Conservation (phyloP, 2,888 invertebrate genomes). For the Hesperia comma region DNA sequence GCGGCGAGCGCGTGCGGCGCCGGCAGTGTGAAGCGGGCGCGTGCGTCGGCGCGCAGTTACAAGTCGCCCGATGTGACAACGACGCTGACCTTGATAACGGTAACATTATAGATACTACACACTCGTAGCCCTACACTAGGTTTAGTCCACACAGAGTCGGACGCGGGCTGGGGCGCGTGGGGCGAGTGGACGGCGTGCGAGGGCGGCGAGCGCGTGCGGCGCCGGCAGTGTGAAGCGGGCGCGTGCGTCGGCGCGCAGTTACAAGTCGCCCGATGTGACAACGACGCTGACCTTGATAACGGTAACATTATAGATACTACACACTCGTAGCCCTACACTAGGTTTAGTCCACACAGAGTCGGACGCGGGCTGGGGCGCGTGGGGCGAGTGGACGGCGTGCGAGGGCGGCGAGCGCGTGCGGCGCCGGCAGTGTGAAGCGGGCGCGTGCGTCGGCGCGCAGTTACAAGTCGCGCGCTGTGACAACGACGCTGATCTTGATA, state of each 20-base stretch:
- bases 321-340: no score
- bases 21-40: slow-evolving; percentile 86
- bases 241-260: slow-evolving; percentile 88
- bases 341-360: slow-evolving; percentile 56
- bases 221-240: slow-evolving; percentile 86
- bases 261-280: slow-evolving; percentile 86
- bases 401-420: slow-evolving; percentile 87
- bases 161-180: slow-evolving; percentile 88
- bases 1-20: slow-evolving; percentile 87
- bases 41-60: slow-evolving; percentile 88
- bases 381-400: slow-evolving; percentile 91
- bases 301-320: no score
- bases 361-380: slow-evolving; percentile 85
- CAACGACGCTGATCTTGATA: slow-evolving; percentile 62
- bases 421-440: slow-evolving; percentile 86
- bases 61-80: slow-evolving; percentile 86
- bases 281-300: slow-evolving; percentile 64
- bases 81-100: slow-evolving; percentile 67
- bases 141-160: slow-evolving; percentile 55
- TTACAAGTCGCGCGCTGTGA: slow-evolving; percentile 87
- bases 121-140: no score
- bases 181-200: slow-evolving; percentile 89
- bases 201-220: slow-evolving; percentile 87
- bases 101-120: no score
- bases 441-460: slow-evolving; percentile 88